These are phyloP conservation scores for Pelecanus crispus DNA, from an alignment of 2,113 vertebrate genomes.

Conservation along the genomic window DNA sequence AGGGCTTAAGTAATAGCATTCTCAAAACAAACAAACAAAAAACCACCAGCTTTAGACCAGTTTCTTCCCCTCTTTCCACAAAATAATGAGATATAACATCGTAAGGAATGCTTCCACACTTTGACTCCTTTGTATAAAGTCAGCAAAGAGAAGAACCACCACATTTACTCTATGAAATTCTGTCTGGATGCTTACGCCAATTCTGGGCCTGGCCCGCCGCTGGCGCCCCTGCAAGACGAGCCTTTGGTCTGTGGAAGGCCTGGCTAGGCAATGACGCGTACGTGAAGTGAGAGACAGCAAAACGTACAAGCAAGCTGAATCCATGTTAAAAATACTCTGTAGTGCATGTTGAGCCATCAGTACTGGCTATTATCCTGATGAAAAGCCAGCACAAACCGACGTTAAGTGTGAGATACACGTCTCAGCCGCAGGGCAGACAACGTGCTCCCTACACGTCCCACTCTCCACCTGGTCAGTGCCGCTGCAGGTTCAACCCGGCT, in stretches of 20 bases:
- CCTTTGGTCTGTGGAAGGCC: not conserved
- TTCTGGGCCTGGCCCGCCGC: too few relatives aligned
- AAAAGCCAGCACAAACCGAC: not conserved
- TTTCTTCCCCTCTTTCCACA: not conserved
- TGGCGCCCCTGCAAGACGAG: not conserved
- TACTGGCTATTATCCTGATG: not conserved
- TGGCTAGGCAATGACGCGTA: rapidly evolving
- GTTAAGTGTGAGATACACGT: rapidly evolving
- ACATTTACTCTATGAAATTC: not conserved
- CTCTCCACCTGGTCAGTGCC: not conserved
- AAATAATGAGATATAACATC: not conserved
- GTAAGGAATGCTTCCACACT: not conserved
- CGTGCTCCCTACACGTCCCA: rapidly evolving
- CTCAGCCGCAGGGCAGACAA: not conserved
- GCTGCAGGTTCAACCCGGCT: rapidly evolving
- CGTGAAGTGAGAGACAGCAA: not conserved
- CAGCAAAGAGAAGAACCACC: not conserved
- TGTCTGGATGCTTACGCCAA: rapidly evolving
- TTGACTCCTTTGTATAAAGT: not conserved
- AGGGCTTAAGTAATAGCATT: not conserved
- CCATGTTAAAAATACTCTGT: not conserved
- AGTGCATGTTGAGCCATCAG: not conserved
- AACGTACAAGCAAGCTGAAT: not conserved
- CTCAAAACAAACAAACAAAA: not conserved
- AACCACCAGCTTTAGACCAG: not conserved